Evolutionary conservation across 2,797 vertebrate species (phyloP), one percentile per base, ranked within the genome.

Genomic region (Nyctibius grandis): DNA sequence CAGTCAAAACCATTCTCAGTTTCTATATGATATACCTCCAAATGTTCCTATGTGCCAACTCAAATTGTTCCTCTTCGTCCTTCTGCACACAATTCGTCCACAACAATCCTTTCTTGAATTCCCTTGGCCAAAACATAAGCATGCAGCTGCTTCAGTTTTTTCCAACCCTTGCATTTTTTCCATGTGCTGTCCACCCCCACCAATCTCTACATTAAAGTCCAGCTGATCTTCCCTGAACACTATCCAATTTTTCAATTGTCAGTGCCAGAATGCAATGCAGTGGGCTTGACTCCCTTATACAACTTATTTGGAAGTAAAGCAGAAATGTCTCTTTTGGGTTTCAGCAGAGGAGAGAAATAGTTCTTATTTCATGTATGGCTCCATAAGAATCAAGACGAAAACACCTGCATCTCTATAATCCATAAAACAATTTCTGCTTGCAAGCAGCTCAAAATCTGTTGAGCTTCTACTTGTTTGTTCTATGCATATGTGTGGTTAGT

Each of bases 211-310:
- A 70, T 77, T 44, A 82, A 16, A 86, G 89, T 74, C 80, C 94
- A 95, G 70, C 83, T 95, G 88, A 96, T 93, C 93, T 96, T 90
- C 91, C 69, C 57, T 90, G 88, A 95, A 86, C 47, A 29, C 19
- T 5, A 12, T 88, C 74, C 85, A 86, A 10, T 73, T 94, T 83
- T 94, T 90, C 83, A 84, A 6, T 15, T 76, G n/a, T 89, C 83
- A 85, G 15, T 87, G 85, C 88, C 91, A 95, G 80, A 96, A 96
- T 57, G 29, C 65, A 93, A 31, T 1, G 2, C 28, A 87, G 69
- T 90, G 74, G 85, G 67, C 69, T 77, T 73, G 51, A 81, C 14
- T 94, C 51, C 40, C 70, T 88, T 59, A 59, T 26, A 74, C n/a
- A 94, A 63, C 47, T 76, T 63, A 50, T 6, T 79, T 91, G 63